Base-by-base conservation (phyloP, 2,797 vertebrate species). In the Glyptemys insculpta region DNA sequence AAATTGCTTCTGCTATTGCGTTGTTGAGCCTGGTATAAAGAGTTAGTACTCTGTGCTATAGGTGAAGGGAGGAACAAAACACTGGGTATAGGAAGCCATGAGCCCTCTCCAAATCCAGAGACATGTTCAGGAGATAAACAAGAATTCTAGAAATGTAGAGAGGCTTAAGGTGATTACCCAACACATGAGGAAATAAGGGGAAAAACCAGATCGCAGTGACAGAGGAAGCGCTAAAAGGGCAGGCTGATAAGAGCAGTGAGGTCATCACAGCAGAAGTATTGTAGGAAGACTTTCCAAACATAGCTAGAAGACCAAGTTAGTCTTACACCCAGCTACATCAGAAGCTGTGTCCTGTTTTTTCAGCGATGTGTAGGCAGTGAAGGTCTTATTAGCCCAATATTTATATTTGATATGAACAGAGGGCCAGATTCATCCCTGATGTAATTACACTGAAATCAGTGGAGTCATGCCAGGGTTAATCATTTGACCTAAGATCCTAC, bases 121-220 rank as follows among this genome's bases (percentile, higher is more conserved):
- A 72, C 8, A 0, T 0, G 0, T 9, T 62, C 0, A 25, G 68
- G 86, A 91, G 88, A 89, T 90, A 96, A 97, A 91, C 91, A 95
- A 96, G 88, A 94, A 96, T 95, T 94, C 91, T 91, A 96, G 89
- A 97, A 96, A 97, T 96, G 95, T 59, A 78, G 85, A 91, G 85
- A 95, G 76, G 79, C 93, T 97, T 93, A 92, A 95, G 97, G 97
- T 97, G 95, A 86, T 97, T 95, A 92, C 92, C 95, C 93, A 96
- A 85, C 0, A 2, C 1, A 2, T 0, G 2, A 95, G 96, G 97
- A 97, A 97, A 95, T 88, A 85, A 7, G 96, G 92, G 93, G 89
- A 97, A 95, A 95, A 96, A 93, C 27, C 96, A 97, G 92, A 87
- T 94, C 95, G 93, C 92, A 91, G 86, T 81, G 92, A 96, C 41